Evolutionary conservation across 2,888 invertebrate species (phyloP), one percentile per base, ranked within the genome.

Genomic region (Stenoptilia bipunctidactyla): DNA sequence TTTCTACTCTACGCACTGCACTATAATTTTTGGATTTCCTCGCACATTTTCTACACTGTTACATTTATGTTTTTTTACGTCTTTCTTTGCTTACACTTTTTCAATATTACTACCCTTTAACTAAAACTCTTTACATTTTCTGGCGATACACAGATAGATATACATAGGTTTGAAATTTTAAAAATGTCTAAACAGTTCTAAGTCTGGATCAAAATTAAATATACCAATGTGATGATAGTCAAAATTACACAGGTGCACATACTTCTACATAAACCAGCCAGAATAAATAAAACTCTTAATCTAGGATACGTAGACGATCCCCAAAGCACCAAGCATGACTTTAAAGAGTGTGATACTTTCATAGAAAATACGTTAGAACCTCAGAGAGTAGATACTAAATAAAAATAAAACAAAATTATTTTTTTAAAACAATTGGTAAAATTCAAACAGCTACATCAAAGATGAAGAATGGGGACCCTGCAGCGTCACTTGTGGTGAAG

Each of bases 401-500:
- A 30, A 30, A 4, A 30, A 3, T 30, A 10, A 30, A 20, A 20
- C 20, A 20, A 20, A 20, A 20, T 20, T 20, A 3, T 20, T 20
- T 20, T 3, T 3, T 20, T 20, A 20, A n/a, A 5, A 20, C 3
- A 30, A 35, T 5, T 33, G 27, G 14, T 34, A 13, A 12, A 13
- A 34, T 34, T 34, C 4, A 13, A 14, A 46, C 57, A 97, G 98
- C 65, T 98, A 93, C 83, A 92, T 96, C 58, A 91, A 94, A 46
- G 96, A 96, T 44, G 76, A 74, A 8, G 92, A 93, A 40, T 98
- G 97, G 97, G 90, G 95, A 1, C 89, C 92, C 1, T 98, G 98
- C 82, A 95, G 94, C 55, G 92, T 92, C 0, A 91, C 92, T 0
- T 97, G 98, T 64, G 97, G 97, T 1, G 92, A 93, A 65, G 98